Base-by-base conservation (phyloP, 2,888 invertebrate genomes). In the Pachymerium ferrugineum region DNA sequence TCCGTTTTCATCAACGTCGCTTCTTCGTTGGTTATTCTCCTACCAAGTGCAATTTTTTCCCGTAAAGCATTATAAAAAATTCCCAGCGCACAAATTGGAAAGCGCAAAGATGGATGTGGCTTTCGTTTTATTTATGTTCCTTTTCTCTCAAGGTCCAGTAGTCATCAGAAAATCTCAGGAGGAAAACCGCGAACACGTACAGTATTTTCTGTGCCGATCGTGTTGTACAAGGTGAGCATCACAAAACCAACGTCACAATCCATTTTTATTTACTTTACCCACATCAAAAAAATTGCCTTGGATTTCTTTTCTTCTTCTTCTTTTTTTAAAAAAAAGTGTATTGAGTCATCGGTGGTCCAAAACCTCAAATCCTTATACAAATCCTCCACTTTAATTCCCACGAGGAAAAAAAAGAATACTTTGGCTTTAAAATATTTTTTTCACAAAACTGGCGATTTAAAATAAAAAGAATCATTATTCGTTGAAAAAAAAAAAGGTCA, bases 151-250 rank as follows among this genome's bases (percentile, higher is more conserved):
- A 54, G 54, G 54, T 54, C 22, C 25, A 54, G 54, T 28, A 54
- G 54, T 54, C 54, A 54, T 54, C 54, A 54, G 54, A 54, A 54
- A 54, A 54, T 54, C 54, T 54, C 54, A 28, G 22, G 54, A 54
- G 54, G 25, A 54, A n/a, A 54, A 54, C 54, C 54, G 28, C 25
- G 28, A 22, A 28, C 54, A 54, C 54, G 54, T 54, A 54, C n/a
- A n/a, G n/a, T n/a, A n/a, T n/a, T n/a, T n/a, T n/a, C n/a, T n/a
- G n/a, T n/a, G n/a, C n/a, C n/a, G n/a, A n/a, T 54, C 54, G 54
- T 54, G 25, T 54, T 54, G 54, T 54, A 54, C 54, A 54, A 54
- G 54, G 54, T 54, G 54, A 54, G 54, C 54, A 54, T 54, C 54
- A 28, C 54, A 54, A n/a, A n/a, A 54, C 54, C 54, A 22, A 22